phyloP scores from a whole-genome alignment of 2,888 invertebrate species.

The Caenorhabditis becei region DNA sequence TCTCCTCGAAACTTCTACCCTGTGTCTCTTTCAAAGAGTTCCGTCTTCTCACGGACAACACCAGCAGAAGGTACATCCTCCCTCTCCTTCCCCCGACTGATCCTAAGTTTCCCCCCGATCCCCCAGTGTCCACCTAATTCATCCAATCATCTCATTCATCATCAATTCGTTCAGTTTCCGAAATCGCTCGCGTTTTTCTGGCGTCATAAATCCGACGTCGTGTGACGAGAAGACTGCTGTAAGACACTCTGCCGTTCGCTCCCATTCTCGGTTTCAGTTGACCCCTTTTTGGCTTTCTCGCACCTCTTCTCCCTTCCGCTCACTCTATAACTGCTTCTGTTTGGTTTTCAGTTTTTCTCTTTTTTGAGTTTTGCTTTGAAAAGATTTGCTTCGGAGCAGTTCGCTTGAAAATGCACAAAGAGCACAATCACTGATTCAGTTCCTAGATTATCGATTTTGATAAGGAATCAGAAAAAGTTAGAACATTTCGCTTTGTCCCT shows the following conservation, averaged over 20 bases:
- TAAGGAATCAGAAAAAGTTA: no score
- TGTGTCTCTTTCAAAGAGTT: slow-evolving; percentile 71
- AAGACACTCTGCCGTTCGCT: slow-evolving; percentile 11
- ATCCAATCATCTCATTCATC: not conserved
- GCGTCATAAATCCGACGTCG: slow-evolving; percentile 58
- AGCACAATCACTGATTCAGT: no score
- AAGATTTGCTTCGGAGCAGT: no score
- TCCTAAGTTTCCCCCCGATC: not conserved
- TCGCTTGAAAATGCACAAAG: no score
- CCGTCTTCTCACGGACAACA: slow-evolving; percentile 66
- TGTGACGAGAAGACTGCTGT: slow-evolving; percentile 56
- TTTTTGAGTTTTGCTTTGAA: not conserved
- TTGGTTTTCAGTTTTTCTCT: not conserved
- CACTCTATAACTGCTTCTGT: not conserved
- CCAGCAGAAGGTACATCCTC: slow-evolving; percentile 38
- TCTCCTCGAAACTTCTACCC: slow-evolving; percentile 65
- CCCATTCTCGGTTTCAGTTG: slow-evolving; percentile 13
- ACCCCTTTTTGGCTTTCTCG: slow-evolving; percentile 3
- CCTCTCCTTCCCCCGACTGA: not conserved
- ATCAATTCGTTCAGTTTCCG: slow-evolving; percentile 54
- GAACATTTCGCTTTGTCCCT: no score
- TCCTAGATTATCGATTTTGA: no score
- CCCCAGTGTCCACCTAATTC: not conserved
- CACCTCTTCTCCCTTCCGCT: not conserved
- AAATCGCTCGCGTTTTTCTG: slow-evolving; percentile 58